These are phyloP conservation scores for Spizaetus ornatus DNA, from an alignment of 2,113 vertebrate species.

Conservation along the genomic window DNA sequence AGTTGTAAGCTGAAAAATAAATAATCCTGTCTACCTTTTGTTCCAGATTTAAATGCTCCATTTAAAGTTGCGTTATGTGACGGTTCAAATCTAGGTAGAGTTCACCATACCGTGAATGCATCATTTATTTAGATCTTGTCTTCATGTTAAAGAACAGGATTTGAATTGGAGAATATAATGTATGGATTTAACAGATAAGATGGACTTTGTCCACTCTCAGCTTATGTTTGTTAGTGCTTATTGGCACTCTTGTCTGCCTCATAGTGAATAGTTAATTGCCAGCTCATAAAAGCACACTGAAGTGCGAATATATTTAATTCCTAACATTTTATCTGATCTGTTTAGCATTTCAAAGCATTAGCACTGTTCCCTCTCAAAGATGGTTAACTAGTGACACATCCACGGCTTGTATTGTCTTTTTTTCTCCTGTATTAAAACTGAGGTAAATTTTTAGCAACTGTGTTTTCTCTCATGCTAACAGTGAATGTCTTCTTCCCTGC, in stretches of 20 bases:
- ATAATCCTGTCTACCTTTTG: background rate
- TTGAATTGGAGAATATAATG: background rate
- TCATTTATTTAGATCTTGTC: background rate
- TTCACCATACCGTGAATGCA: background rate
- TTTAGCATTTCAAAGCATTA: background rate
- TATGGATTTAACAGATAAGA: background rate
- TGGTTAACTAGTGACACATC: background rate
- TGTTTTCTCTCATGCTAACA: background rate
- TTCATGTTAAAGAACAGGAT: background rate
- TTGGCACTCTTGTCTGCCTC: background rate
- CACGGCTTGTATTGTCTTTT: background rate
- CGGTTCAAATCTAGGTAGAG: background rate
- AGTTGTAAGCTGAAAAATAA: background rate
- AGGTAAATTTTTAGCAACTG: background rate
- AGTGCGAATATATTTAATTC: background rate
- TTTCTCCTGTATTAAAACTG: background rate
- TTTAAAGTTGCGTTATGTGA: background rate
- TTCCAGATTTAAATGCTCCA: background rate
- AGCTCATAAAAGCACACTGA: background rate
- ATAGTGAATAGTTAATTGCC: background rate
- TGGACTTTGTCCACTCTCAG: background rate
- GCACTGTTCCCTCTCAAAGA: background rate
- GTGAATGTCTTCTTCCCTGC: conserved; percentile 28
- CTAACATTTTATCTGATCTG: background rate
- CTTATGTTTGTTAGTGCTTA: background rate